Evolutionary conservation across 2,113 vertebrate species (phyloP).

Genomic region (Arvicanthis niloticus): DNA sequence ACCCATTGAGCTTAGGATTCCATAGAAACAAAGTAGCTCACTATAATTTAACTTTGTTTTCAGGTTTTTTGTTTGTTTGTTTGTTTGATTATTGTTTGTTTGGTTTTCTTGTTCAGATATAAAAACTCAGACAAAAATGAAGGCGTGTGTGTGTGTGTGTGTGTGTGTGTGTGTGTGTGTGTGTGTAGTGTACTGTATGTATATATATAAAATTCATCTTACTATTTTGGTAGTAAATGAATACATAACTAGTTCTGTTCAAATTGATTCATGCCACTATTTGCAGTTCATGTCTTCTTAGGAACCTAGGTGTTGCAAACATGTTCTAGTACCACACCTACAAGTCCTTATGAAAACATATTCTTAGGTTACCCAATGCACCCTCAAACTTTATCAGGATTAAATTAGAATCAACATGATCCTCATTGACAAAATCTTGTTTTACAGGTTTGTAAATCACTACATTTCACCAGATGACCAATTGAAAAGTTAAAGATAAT

Average conservation of each 20-base stretch:
- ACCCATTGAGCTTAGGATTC: not conserved
- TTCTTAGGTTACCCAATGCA: not conserved
- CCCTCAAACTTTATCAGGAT: not conserved
- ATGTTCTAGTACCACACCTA: not conserved
- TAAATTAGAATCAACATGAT: not conserved
- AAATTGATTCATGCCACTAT: not conserved
- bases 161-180: too few relatives aligned
- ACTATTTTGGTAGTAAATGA: slow-evolving; percentile 1
- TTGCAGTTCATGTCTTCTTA: not conserved
- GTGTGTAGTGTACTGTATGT: too few relatives aligned
- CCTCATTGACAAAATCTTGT: not conserved
- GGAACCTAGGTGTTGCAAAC: not conserved
- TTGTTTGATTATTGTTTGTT: not conserved
- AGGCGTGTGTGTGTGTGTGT: too few relatives aligned
- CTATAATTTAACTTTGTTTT: not conserved
- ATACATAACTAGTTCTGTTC: not conserved
- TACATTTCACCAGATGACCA: not conserved
- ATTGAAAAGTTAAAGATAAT: not conserved
- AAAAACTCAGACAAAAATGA: not conserved
- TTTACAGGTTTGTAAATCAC: not conserved
- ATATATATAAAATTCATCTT: not conserved
- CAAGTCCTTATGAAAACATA: not conserved
- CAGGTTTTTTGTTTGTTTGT: too few relatives aligned
- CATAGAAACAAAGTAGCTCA: not conserved
- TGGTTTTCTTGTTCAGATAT: not conserved